Percentiles rank a stretch among this genome's conserved stretches.
Evolutionary conservation across 2,113 vertebrate genomes (phyloP).

Genomic region (Lycaon pictus): DNA sequence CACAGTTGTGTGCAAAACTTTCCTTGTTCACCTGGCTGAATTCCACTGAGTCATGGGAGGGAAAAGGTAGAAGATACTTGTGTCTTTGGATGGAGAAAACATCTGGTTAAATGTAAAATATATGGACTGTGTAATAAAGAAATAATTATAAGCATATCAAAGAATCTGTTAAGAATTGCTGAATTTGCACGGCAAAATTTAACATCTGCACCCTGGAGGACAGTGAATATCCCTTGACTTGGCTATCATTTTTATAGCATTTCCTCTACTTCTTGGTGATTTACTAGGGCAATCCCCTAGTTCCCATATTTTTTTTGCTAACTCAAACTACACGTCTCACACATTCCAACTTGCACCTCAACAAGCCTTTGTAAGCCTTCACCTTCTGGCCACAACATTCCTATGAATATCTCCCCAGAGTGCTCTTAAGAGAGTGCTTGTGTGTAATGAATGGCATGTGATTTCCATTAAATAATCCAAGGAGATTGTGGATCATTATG

Average conservation of each 20-base stretch:
- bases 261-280: slow-evolving; percentile 60
- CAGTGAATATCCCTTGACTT: slow-evolving; percentile 33
- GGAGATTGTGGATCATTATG: not conserved
- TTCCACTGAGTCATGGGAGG: not conserved
- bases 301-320: slow-evolving; percentile 18
- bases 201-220: slow-evolving; percentile 36
- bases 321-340: not conserved
- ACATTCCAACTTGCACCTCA: not conserved
- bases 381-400: not conserved
- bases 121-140: slow-evolving; percentile 24
- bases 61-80: not conserved
- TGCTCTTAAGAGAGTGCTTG: not conserved
- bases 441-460: not conserved
- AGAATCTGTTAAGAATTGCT: slow-evolving; percentile 24
- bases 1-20: not conserved
- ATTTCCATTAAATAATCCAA: slow-evolving; percentile 57
- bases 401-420: slow-evolving; percentile 22
- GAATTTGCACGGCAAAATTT: slow-evolving; percentile 57
- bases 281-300: slow-evolving; percentile 27
- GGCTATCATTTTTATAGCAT: slow-evolving; percentile 58
- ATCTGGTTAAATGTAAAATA: slow-evolving; percentile 53
- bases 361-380: not conserved
- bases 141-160: slow-evolving; percentile 68
- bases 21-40: not conserved
- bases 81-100: slow-evolving; percentile 46